phyloP scores from a whole-genome alignment of 2,113 vertebrate species.

The Hymenochirus boettgeri region DNA sequence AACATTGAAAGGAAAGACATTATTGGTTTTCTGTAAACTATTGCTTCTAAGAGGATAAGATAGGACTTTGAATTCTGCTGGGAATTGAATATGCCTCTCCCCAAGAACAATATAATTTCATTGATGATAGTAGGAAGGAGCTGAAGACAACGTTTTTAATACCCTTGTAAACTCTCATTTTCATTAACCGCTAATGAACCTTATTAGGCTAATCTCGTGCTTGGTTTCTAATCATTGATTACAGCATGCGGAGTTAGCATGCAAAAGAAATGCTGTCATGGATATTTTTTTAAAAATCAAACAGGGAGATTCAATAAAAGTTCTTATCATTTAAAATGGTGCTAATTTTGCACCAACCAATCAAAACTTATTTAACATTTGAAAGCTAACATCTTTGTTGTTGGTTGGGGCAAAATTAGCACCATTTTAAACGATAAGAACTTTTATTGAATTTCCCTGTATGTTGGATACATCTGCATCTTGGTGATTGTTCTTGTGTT shows the following conservation, averaged over 20 bases:
- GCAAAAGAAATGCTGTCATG: conserved; percentile 19
- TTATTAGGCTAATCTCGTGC: conserved; percentile 76
- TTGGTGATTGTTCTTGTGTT: no score
- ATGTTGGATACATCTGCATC: no score
- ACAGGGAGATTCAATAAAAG: no score
- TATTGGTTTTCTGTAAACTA: conserved; percentile 57
- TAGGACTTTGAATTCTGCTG: conserved; percentile 10
- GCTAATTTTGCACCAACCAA: no score
- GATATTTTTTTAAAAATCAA: no score
- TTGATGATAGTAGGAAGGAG: conserved; percentile 49
- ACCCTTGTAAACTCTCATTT: conserved; percentile 62
- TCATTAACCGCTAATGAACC: conserved; percentile 73
- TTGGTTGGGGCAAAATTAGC: no score
- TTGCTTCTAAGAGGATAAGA: conserved; percentile 46
- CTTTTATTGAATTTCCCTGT: no score
- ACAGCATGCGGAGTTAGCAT: conserved; percentile 41
- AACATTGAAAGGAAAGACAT: conserved; percentile 57
- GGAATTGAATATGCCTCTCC: conserved; percentile 35
- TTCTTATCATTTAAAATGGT: no score
- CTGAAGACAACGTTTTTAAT: conserved; percentile 53
- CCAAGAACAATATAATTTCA: conserved; percentile 34
- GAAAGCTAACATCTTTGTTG: no score
- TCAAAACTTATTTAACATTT: no score
- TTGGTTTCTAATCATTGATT: conserved; percentile 75
- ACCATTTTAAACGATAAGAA: no score